Percentiles rank a stretch among this genome's conserved stretches.
These are phyloP conservation scores for Drosophila anomalipes DNA, from an alignment of 2,888 invertebrate genomes.

Conservation along the genomic window DNA sequence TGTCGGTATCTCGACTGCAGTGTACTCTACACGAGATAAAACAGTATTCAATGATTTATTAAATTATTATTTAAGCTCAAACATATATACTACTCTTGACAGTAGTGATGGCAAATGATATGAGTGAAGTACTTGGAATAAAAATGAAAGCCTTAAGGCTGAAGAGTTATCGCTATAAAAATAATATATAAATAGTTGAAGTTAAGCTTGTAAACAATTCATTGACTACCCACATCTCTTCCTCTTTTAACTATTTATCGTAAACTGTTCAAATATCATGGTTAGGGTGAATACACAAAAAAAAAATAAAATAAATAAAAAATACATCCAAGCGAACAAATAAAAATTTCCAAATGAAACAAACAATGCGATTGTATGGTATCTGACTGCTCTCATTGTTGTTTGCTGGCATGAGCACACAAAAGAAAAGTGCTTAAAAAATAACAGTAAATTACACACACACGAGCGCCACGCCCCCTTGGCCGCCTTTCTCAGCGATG, in stretches of 20 bases:
- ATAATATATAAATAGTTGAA: neutral
- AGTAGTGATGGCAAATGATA: neutral
- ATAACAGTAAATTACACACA: slow-evolving; percentile 77
- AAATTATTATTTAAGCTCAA: neutral
- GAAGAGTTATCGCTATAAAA: neutral
- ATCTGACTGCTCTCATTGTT: slow-evolving; percentile 25
- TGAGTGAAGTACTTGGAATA: neutral
- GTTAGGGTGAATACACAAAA: slow-evolving; percentile 1
- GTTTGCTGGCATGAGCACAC: slow-evolving; percentile 48
- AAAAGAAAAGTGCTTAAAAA: slow-evolving; percentile 77
- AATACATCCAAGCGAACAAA: slow-evolving; percentile 25
- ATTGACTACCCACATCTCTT: neutral
- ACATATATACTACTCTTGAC: neutral
- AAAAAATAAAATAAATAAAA: slow-evolving; percentile 12
- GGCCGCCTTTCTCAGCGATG: slow-evolving; percentile 51
- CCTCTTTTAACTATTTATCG: neutral
- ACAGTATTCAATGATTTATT: no score
- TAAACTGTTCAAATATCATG: slow-evolving; percentile 8
- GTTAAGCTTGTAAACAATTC: neutral
- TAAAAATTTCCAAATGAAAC: slow-evolving; percentile 63
- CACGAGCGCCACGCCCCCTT: slow-evolving; percentile 41
- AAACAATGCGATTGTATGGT: slow-evolving; percentile 65
- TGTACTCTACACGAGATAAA: slow-evolving; percentile 9
- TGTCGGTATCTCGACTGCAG: neutral
- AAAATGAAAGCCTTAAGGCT: neutral